A percentile compares a stretch with the other conserved stretches of the same genome.
These are phyloP conservation scores for Sciurus vulgaris DNA, from an alignment of 2,797 vertebrate genomes.

Conservation along the genomic window DNA sequence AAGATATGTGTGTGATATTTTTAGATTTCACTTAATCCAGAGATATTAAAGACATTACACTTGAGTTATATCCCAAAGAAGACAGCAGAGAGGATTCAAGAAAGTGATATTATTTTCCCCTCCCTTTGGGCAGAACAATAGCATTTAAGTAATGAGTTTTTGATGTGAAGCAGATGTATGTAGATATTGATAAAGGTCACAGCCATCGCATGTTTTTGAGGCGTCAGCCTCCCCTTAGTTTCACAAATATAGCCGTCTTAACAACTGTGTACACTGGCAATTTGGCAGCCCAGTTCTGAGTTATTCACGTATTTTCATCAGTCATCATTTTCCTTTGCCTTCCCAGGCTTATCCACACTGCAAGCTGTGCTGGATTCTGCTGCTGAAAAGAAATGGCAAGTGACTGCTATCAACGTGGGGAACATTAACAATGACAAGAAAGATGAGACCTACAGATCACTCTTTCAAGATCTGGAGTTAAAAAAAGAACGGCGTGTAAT, in stretches of 20 bases:
- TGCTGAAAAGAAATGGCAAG: conserved; percentile 99
- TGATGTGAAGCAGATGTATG: not conserved
- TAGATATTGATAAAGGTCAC: not conserved
- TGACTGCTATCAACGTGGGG: conserved; percentile 99
- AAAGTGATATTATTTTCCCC: not conserved
- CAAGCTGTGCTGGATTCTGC: conserved; percentile 98
- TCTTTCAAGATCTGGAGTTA: conserved; percentile 98
- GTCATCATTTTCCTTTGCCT: conserved; percentile 69
- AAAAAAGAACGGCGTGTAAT: conserved; percentile 98
- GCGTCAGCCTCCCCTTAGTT: not conserved
- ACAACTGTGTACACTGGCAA: not conserved
- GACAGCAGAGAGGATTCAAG: not conserved
- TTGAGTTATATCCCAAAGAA: not conserved
- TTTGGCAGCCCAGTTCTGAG: not conserved
- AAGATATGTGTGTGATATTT: not conserved
- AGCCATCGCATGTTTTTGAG: conserved; percentile 52
- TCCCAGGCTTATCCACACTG: conserved; percentile 95
- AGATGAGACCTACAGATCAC: conserved; percentile 97
- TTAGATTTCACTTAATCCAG: conserved; percentile 40
- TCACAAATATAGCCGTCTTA: conserved; percentile 14
- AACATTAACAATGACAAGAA: conserved; percentile 99
- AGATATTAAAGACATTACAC: not conserved
- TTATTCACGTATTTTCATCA: conserved; percentile 39
- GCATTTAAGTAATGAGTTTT: not conserved
- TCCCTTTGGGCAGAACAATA: not conserved